Evolutionary conservation across 2,113 vertebrate species (phyloP), one percentile per base, ranked within the genome.

Genomic region (Grammomys dolichurus): DNA sequence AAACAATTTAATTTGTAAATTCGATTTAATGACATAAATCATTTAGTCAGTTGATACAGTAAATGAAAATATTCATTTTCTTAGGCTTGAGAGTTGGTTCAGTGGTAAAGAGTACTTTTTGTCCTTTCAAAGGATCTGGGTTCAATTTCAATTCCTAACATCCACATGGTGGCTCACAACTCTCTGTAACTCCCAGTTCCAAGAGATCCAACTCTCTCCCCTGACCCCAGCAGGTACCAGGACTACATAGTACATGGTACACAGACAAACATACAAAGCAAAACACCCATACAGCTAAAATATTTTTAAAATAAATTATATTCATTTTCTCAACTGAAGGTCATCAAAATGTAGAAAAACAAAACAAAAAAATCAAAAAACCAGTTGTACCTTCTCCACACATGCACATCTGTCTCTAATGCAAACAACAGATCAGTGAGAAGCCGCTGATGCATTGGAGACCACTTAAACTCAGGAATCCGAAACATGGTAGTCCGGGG

Each of bases 401-500:
- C 99, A 84, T 99, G 99, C 75, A 99, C 99, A 84, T 99, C 99
- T 3, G 99, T 99, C 98, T 99, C 99, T 97, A 99, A 98, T 33
- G 99, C 99, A 94, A 99, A 99, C 9, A 99, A 98, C 97, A 99
- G 98, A 97, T 99, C 99, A 3, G 99, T 99, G 95, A 99, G 99
- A 75, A 99, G 98, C 75, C 99, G 98, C 98, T 99, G 99, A 97
- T 99, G 99, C 99, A 99, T 99, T 19, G 99, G 99, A 19, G 99
- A 99, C 99, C 99, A 99, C 93, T 99, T 99, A 98, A 99, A 99
- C 97, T 99, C 99, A 36, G 99, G 99, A 96, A 99, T 99, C 70
- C 99, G 99, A 98, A 99, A 99, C 99, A 99, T 99, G 4, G 99
- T 99, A 5, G 99, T 99, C 91, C 99, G 99, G 0, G 99, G 99